A percentile compares a stretch with the other conserved stretches of the same genome.
Evolutionary conservation across 2,888 invertebrate species (phyloP).

Genomic region (Cataglyphis rosenhaueri): DNA sequence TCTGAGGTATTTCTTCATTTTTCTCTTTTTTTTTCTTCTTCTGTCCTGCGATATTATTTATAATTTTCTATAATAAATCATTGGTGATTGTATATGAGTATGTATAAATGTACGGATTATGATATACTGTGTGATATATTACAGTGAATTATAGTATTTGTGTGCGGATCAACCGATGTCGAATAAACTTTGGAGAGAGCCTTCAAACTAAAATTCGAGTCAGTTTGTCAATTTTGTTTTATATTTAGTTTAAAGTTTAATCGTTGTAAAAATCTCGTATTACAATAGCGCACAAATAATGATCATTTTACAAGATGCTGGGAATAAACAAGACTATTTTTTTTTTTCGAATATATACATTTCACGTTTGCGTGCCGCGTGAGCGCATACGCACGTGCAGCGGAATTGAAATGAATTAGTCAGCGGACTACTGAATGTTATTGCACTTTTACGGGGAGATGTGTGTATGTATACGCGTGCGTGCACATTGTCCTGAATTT

Average conservation of each 20-base stretch:
- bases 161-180: neutral
- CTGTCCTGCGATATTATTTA: neutral
- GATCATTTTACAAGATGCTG: neutral
- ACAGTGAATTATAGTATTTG: neutral
- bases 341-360: neutral
- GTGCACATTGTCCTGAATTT: slow-evolving; percentile 26
- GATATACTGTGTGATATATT: neutral
- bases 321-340: neutral
- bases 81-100: neutral
- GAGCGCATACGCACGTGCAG: slow-evolving; percentile 6
- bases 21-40: neutral
- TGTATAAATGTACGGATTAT: too few species aligned
- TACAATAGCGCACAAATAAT: neutral
- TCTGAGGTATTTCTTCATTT: neutral
- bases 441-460: slow-evolving; percentile 34
- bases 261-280: neutral
- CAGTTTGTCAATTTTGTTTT: neutral
- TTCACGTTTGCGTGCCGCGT: neutral
- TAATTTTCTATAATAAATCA: neutral
- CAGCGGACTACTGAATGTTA: slow-evolving; percentile 14
- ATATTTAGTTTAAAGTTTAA: neutral
- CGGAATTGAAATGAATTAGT: slow-evolving; percentile 19
- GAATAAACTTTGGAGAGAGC: neutral
- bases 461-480: neutral
- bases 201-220: slow-evolving; percentile 1